Evolutionary conservation across 2,113 vertebrate species (phyloP).

Genomic region (Nipponia nippon): DNA sequence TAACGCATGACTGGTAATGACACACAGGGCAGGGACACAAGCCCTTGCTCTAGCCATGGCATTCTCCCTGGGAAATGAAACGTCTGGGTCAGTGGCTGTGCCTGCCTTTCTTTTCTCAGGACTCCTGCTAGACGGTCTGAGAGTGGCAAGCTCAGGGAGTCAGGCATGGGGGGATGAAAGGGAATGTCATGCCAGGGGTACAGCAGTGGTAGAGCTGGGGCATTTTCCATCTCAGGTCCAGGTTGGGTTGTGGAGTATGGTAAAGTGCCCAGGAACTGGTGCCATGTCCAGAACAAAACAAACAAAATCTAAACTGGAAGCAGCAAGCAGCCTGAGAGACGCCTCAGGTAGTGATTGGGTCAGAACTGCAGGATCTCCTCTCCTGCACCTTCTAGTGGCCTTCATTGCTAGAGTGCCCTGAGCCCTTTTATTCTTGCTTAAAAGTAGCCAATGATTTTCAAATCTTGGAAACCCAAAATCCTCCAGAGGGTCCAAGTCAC

Average conservation of each 20-base stretch:
- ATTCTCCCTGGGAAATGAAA: neutral
- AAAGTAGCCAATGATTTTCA: neutral
- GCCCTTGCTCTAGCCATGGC: neutral
- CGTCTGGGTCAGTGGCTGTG: neutral
- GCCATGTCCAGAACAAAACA: neutral
- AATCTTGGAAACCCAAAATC: neutral
- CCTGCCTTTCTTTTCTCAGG: neutral
- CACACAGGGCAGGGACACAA: neutral
- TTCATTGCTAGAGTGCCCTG: neutral
- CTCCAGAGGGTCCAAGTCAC: neutral
- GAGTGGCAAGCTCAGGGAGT: neutral
- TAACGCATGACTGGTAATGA: neutral
- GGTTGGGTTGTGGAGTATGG: neutral
- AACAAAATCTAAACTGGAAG: neutral
- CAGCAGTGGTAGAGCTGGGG: rapidly evolving
- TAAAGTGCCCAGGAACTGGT: neutral
- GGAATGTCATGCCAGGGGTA: rapidly evolving
- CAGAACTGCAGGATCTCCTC: neutral
- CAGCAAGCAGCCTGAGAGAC: neutral
- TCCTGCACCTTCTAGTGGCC: neutral
- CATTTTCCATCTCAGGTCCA: neutral
- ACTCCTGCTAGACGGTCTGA: neutral
- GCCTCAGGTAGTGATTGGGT: neutral
- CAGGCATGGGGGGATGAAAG: neutral
- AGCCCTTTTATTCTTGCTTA: neutral